Conservation (phyloP, 2,888 invertebrate species). For the Gortyna flavago region DNA sequence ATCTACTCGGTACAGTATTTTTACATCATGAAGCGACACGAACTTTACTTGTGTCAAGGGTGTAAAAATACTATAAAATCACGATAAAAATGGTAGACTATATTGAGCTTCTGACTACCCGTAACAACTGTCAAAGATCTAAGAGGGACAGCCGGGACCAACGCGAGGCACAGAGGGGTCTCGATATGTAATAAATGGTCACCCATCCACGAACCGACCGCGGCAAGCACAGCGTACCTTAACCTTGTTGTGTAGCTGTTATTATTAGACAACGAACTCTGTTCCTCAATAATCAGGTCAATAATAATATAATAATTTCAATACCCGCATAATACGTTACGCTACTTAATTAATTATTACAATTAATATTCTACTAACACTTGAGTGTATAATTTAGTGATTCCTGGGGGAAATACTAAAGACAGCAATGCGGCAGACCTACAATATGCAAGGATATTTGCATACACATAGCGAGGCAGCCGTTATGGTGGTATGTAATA, state of each 20-base stretch:
- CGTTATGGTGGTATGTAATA: conserved; percentile 73
- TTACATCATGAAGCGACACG: background rate
- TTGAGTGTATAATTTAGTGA: conserved; percentile 55
- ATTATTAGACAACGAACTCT: too few species aligned
- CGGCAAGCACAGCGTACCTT: background rate
- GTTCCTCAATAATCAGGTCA: background rate
- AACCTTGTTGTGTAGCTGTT: too few species aligned
- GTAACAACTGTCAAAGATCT: background rate
- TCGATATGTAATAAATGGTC: background rate
- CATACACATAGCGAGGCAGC: conserved; percentile 71
- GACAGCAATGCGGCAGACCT: conserved; percentile 76
- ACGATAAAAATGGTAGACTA: background rate
- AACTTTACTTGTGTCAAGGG: too few species aligned
- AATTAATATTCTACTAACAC: conserved; percentile 55
- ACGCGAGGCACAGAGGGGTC: background rate
- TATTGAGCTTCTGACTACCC: background rate
- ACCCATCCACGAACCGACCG: background rate
- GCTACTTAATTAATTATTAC: conserved; percentile 55
- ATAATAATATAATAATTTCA: conserved; percentile 13
- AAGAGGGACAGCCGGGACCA: background rate
- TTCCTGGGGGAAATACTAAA: conserved; percentile 65
- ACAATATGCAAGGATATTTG: conserved; percentile 81
- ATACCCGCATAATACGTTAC: conserved; percentile 34
- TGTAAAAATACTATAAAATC: too few species aligned
- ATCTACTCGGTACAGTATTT: background rate